phyloP scores from a whole-genome alignment of 2,797 vertebrate genomes.

The Moxostoma hubbsi region DNA sequence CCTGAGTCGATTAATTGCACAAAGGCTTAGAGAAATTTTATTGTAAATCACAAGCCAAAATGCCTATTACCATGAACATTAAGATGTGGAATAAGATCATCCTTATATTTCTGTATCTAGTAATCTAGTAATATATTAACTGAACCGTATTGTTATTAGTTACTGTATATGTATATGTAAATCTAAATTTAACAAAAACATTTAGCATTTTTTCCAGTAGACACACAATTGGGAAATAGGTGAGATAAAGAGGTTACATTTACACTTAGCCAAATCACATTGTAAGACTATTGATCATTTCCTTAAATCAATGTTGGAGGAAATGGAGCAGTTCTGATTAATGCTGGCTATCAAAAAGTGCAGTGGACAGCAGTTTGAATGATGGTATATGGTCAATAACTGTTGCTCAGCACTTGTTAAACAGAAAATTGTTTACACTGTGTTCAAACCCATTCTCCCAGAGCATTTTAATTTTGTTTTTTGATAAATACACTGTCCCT shows the following conservation, averaged over 20 bases:
- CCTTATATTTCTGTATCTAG: too few species aligned
- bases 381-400: conserved; percentile 60
- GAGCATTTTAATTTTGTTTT: conserved; percentile 1
- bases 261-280: conserved; percentile 53
- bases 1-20: too few species aligned
- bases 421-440: conserved; percentile 1
- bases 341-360: conserved; percentile 60
- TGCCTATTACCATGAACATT: too few species aligned
- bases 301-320: conserved; percentile 66
- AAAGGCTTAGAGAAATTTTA: too few species aligned
- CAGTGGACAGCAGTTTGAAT: conserved; percentile 54
- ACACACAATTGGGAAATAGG: conserved; percentile 47
- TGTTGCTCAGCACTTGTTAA: conserved; percentile 43
- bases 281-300: conserved; percentile 60
- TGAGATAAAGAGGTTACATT: conserved; percentile 52
- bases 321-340: conserved; percentile 58
- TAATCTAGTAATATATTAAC: too few species aligned
- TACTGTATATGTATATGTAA: too few species aligned
- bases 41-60: too few species aligned
- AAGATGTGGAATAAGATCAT: too few species aligned
- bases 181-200: background rate
- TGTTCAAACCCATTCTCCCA: background rate
- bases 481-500: background rate
- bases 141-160: too few species aligned
- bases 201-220: background rate